Conservation (phyloP, 1,140 invertebrate genomes). For the Drosophila saltans region DNA sequence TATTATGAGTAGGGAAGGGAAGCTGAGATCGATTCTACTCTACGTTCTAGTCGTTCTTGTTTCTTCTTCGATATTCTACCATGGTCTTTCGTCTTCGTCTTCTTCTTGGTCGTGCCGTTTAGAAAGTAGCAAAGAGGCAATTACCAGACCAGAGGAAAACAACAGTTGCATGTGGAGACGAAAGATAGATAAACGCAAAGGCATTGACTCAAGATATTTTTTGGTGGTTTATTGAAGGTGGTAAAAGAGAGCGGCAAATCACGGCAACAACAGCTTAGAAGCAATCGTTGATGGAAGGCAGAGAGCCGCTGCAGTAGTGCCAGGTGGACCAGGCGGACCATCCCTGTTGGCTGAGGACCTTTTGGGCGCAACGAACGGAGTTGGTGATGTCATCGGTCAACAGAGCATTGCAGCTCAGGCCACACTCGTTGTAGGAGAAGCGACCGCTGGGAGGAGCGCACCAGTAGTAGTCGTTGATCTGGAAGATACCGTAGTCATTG, state of each 20-base stretch:
- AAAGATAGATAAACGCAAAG: constrained; percentile 6
- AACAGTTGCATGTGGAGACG: constrained; percentile 13
- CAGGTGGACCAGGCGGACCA: constrained; percentile 64
- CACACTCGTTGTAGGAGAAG: constrained; percentile 50
- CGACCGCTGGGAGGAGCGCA: constrained; percentile 46
- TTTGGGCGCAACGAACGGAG: constrained; percentile 53
- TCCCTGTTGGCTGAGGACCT: constrained; percentile 59
- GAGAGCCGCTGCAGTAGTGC: constrained; percentile 50
- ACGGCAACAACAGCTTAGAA: constrained; percentile 39
- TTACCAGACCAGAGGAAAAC: constrained; percentile 20
- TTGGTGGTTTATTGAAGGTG: constrained; percentile 3
- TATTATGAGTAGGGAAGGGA: constrained; percentile 60
- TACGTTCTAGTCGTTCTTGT: not conserved
- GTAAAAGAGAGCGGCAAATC: not conserved
- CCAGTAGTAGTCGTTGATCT: constrained; percentile 75
- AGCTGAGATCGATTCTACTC: constrained; percentile 45
- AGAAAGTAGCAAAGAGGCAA: constrained; percentile 51
- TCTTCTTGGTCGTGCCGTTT: constrained; percentile 29
- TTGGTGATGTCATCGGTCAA: constrained; percentile 45
- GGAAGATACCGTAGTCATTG: constrained; percentile 70
- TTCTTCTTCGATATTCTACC: constrained; percentile 34
- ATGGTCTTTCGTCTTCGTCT: not conserved
- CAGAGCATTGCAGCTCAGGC: constrained; percentile 41
- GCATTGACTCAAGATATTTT: constrained; percentile 9
- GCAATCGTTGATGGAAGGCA: constrained; percentile 64